phyloP scores from a whole-genome alignment of 30 jellyfish, hydroid and myxozoan genomes.

The Hydractinia echinata region DNA sequence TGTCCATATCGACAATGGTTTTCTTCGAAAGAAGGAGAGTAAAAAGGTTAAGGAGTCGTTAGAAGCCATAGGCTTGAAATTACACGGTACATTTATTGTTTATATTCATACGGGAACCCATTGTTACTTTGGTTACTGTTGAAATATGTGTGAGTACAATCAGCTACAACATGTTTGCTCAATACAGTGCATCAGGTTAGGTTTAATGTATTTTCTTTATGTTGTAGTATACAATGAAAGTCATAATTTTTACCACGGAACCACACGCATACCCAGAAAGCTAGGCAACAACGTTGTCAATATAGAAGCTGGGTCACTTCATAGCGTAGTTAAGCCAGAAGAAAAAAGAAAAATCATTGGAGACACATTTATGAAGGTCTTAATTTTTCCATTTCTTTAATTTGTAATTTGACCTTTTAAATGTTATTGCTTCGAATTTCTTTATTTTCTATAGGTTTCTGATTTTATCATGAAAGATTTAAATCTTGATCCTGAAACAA shows the following conservation, averaged over 20 bases:
- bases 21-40: constrained; percentile 80
- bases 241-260: constrained; percentile 67
- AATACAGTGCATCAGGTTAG: background rate
- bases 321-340: constrained; percentile 84
- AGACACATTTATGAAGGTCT: constrained; percentile 79
- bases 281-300: constrained; percentile 50
- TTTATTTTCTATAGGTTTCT: constrained; percentile 52
- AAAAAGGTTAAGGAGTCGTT: constrained; percentile 62
- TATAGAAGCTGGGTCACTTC: constrained; percentile 74
- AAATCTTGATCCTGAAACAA: constrained; percentile 83
- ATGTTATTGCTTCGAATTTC: background rate
- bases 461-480: constrained; percentile 75
- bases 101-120: background rate
- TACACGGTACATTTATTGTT: constrained; percentile 59
- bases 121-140: background rate
- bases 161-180: too few relatives aligned
- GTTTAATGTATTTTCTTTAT: background rate
- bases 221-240: constrained; percentile 60
- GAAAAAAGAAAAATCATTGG: constrained; percentile 97
- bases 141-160: too few relatives aligned
- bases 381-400: constrained; percentile 28
- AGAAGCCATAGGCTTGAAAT: constrained; percentile 62
- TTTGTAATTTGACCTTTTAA: constrained; percentile 21
- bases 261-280: constrained; percentile 62
- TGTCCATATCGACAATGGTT: constrained; percentile 89